Evolutionary conservation across 1,140 invertebrate genomes (phyloP).

Genomic region (Chrysoperla carnea): DNA sequence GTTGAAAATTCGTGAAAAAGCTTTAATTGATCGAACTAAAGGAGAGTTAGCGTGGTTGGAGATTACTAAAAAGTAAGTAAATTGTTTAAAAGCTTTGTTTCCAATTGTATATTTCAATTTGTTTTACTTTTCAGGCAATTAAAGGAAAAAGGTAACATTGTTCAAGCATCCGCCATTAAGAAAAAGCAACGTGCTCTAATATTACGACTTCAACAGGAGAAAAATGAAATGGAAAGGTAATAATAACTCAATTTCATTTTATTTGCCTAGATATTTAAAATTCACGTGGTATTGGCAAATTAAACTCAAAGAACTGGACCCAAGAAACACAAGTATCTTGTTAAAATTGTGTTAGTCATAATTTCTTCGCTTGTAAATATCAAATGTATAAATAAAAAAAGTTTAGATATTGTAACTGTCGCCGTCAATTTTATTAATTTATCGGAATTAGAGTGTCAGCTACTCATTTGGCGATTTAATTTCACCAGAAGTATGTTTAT

Average conservation of each 20-base stretch:
- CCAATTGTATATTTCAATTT: neutral
- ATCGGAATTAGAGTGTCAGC: no score
- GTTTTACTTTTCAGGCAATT: slow-evolving; percentile 13
- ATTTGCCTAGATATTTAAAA: neutral
- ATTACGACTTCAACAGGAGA: slow-evolving; percentile 19
- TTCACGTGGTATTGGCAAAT: no score
- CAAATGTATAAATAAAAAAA: no score
- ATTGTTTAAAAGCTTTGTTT: no score
- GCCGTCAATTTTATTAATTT: no score
- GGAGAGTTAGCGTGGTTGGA: slow-evolving; percentile 20
- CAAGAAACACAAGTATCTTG: no score
- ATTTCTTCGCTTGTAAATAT: no score
- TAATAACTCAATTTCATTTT: neutral
- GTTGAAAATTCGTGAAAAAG: slow-evolving; percentile 19
- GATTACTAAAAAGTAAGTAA: slow-evolving; percentile 20
- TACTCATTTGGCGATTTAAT: no score
- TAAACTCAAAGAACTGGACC: no score
- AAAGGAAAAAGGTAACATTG: slow-evolving; percentile 16
- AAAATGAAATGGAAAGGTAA: slow-evolving; percentile 21
- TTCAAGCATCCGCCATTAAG: slow-evolving; percentile 19
- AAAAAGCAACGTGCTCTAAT: slow-evolving; percentile 21
- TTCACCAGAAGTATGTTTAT: no score
- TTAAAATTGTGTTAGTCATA: no score
- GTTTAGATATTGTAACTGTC: no score
- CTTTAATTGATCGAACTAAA: slow-evolving; percentile 18